A percentile compares a stretch with the other conserved stretches of the same genome.
Evolutionary conservation across 2,888 invertebrate species (phyloP).

Genomic region (Athetis lepigone): DNA sequence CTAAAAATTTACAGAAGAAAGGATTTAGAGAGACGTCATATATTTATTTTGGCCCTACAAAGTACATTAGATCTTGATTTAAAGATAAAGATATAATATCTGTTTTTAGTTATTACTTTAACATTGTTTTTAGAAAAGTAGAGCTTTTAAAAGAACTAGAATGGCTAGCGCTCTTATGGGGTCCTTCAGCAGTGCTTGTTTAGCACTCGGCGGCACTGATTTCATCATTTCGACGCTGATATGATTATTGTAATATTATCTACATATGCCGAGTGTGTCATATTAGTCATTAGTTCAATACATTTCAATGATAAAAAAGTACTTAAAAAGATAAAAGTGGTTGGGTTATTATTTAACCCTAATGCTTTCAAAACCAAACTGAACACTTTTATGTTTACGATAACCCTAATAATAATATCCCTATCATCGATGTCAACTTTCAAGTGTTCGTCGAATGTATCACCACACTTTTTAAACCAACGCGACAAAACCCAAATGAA

Average conservation of each 20-base stretch:
- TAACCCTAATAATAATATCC: constrained; percentile 47
- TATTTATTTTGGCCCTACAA: not conserved
- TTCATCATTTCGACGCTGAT: too few relatives aligned
- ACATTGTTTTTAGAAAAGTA: too few relatives aligned
- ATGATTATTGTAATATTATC: too few relatives aligned
- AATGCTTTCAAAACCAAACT: constrained; percentile 31
- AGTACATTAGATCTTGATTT: too few relatives aligned
- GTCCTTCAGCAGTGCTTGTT: too few relatives aligned
- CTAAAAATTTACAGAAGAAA: not conserved
- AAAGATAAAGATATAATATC: too few relatives aligned
- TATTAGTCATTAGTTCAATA: not conserved
- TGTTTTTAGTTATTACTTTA: too few relatives aligned
- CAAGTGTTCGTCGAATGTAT: constrained; percentile 71
- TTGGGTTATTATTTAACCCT: not conserved
- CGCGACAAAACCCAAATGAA: constrained; percentile 80
- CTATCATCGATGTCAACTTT: constrained; percentile 67
- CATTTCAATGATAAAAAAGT: constrained; percentile 8
- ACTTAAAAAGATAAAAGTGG: not conserved
- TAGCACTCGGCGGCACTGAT: too few relatives aligned
- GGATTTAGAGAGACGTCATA: too few relatives aligned
- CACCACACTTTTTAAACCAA: constrained; percentile 54
- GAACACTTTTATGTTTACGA: constrained; percentile 49
- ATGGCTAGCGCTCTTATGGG: too few relatives aligned
- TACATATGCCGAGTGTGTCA: not conserved
- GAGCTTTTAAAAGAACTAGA: too few relatives aligned